These are phyloP conservation scores for Lophura nycthemera DNA, from an alignment of 2,113 vertebrate genomes.

Conservation along the genomic window DNA sequence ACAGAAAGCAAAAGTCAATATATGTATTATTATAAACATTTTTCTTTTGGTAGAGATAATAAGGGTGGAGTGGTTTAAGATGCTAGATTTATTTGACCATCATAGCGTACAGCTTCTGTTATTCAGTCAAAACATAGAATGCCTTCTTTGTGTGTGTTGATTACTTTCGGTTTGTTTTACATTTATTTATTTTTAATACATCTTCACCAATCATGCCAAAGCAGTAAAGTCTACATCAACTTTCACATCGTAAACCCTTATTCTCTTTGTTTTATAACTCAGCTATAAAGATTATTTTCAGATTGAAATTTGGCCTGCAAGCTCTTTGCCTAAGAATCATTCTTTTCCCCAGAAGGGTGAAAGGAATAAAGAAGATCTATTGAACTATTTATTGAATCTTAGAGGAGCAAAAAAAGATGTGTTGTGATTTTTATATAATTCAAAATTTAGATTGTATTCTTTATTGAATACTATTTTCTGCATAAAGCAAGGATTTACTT, in stretches of 20 bases:
- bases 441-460: slow-evolving; percentile 46
- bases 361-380: slow-evolving; percentile 62
- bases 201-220: slow-evolving; percentile 9
- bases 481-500: slow-evolving; percentile 47
- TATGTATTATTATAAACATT: slow-evolving; percentile 82
- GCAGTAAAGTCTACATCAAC: slow-evolving; percentile 13
- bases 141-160: not conserved
- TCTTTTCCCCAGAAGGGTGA: slow-evolving; percentile 35
- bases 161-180: not conserved
- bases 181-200: slow-evolving; percentile 15
- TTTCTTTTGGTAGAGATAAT: slow-evolving; percentile 77
- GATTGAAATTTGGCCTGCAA: slow-evolving; percentile 44
- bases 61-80: slow-evolving; percentile 69
- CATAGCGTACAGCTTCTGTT: slow-evolving; percentile 7
- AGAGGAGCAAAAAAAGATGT: slow-evolving; percentile 8
- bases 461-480: slow-evolving; percentile 56
- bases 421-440: slow-evolving; percentile 56
- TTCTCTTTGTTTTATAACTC: slow-evolving; percentile 44
- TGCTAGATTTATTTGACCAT: slow-evolving; percentile 26
- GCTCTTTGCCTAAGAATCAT: slow-evolving; percentile 27
- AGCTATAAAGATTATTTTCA: slow-evolving; percentile 57
- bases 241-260: slow-evolving; percentile 15
- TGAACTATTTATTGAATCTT: slow-evolving; percentile 61
- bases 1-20: slow-evolving; percentile 78
- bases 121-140: not conserved